A percentile compares a stretch with the other conserved stretches of the same genome.
Conservation (phyloP, 2,797 vertebrate genomes). For the Lepus oiostolus region DNA sequence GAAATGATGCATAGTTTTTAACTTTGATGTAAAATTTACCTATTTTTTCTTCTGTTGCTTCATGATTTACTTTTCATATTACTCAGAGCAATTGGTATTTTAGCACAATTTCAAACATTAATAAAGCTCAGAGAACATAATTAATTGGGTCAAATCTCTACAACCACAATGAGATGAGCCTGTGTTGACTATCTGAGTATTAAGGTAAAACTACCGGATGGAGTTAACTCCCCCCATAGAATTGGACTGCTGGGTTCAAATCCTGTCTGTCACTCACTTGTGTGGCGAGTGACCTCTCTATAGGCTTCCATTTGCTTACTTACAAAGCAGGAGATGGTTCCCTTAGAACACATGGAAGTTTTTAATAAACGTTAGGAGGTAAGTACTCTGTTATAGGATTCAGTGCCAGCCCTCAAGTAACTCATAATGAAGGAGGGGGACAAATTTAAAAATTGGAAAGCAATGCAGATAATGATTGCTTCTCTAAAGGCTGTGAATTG, state of each 20-base stretch:
- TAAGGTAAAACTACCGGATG: background rate
- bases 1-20: background rate
- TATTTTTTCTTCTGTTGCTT: slow-evolving; percentile 14
- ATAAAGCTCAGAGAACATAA: slow-evolving; percentile 2
- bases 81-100: background rate
- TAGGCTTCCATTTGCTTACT: background rate
- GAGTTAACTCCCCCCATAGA: background rate
- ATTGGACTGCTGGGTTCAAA: background rate
- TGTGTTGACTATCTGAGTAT: background rate
- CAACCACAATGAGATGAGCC: background rate
- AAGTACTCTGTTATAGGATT: background rate
- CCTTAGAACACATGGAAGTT: background rate
- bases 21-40: background rate
- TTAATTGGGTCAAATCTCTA: background rate
- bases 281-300: background rate
- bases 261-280: background rate
- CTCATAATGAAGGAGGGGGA: background rate
- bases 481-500: background rate
- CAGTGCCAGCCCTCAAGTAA: background rate
- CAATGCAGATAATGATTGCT: background rate
- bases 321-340: background rate
- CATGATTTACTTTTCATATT: slow-evolving; percentile 32
- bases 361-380: background rate
- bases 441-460: background rate
- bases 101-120: slow-evolving; percentile 15